These are phyloP conservation scores for Zosterops hypoxanthus DNA, from an alignment of 2,113 vertebrate species.

Conservation along the genomic window DNA sequence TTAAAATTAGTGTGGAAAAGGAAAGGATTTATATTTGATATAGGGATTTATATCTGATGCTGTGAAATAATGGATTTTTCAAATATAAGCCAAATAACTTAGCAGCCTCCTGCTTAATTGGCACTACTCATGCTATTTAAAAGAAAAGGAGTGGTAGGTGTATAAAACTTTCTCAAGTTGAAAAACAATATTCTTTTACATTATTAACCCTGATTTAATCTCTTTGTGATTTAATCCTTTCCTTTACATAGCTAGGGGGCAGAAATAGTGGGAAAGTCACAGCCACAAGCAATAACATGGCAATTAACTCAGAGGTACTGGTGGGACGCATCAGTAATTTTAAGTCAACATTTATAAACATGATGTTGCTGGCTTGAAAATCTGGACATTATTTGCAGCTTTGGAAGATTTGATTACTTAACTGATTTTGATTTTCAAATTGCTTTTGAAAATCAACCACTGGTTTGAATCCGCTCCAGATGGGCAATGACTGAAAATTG, in stretches of 20 bases:
- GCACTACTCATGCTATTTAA: not conserved
- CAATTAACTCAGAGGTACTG: not conserved
- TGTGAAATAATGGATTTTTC: not conserved
- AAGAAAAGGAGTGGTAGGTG: not conserved
- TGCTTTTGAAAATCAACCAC: slow-evolving; percentile 24
- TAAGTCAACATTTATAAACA: not conserved
- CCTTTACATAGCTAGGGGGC: not conserved
- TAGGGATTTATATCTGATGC: not conserved
- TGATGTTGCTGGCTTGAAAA: not conserved
- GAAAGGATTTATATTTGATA: not conserved
- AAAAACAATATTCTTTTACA: not conserved
- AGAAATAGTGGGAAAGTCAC: not conserved
- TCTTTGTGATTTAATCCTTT: not conserved
- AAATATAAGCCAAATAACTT: not conserved
- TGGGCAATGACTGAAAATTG: slow-evolving; percentile 19
- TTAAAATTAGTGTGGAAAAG: not conserved
- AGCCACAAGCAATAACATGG: not conserved
- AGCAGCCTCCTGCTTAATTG: not conserved
- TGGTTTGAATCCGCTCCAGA: slow-evolving; percentile 53
- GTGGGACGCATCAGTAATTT: slow-evolving; percentile 9
- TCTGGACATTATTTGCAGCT: slow-evolving; percentile 11
- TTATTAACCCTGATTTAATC: not conserved
- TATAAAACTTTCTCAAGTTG: not conserved
- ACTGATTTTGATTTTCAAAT: slow-evolving; percentile 43
- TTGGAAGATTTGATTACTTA: slow-evolving; percentile 7